A percentile compares a stretch with the other conserved stretches of the same genome.
These are phyloP conservation scores for Cenopis cana DNA, from an alignment of 2,888 invertebrate species.

Conservation along the genomic window DNA sequence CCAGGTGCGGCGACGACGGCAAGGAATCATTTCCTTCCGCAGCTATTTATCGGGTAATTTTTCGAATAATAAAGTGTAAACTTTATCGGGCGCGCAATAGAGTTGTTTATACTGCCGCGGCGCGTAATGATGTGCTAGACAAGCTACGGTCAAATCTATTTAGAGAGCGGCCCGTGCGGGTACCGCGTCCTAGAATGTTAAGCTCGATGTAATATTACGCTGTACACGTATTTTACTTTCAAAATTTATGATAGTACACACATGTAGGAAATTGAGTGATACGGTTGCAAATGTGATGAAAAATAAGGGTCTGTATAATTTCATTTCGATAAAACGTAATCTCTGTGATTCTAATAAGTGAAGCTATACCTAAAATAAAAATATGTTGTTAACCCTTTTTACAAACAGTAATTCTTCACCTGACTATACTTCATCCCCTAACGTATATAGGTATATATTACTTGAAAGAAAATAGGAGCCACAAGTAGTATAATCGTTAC, in stretches of 20 bases:
- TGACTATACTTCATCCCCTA: no score
- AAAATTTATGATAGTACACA: not conserved
- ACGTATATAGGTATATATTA: no score
- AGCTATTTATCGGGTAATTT: constrained; percentile 43
- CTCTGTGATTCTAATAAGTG: no score
- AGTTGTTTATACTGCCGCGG: constrained; percentile 52
- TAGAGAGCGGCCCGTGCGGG: constrained; percentile 58
- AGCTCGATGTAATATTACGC: constrained; percentile 22
- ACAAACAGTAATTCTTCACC: no score
- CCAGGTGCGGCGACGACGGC: constrained; percentile 54
- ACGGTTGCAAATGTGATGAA: no score
- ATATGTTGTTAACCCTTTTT: no score
- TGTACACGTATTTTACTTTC: not conserved
- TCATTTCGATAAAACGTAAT: no score
- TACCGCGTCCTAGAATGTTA: constrained; percentile 56
- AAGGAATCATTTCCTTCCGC: constrained; percentile 67
- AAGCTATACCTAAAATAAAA: no score
- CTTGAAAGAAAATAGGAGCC: no score
- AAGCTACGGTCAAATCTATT: constrained; percentile 71
- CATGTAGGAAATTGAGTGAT: not conserved
- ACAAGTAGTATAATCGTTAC: no score
- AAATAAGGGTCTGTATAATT: no score
- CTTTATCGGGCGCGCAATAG: constrained; percentile 52
- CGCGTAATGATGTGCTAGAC: constrained; percentile 57
- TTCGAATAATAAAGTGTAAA: constrained; percentile 49